A percentile compares a stretch with the other conserved stretches of the same genome.
phyloP scores from a whole-genome alignment of 2,113 vertebrate species.

The Terrapene triunguis region DNA sequence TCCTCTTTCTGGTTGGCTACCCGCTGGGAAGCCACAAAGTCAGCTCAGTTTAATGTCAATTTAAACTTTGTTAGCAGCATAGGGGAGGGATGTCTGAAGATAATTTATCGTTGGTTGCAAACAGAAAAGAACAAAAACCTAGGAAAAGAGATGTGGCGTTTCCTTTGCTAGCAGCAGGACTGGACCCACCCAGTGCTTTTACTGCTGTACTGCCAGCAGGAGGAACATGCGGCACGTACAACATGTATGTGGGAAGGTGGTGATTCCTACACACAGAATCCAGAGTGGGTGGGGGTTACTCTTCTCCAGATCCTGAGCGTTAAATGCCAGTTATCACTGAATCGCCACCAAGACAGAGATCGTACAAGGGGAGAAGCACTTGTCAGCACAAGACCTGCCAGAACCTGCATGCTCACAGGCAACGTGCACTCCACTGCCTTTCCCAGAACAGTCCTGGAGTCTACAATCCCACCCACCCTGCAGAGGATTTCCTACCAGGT shows the following conservation, averaged over 20 bases:
- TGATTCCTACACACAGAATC: background rate
- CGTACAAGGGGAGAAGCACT: background rate
- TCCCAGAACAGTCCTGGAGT: background rate
- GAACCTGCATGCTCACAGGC: background rate
- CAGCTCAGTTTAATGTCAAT: background rate
- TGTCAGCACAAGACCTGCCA: background rate
- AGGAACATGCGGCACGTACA: background rate
- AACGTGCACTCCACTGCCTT: rapidly evolving
- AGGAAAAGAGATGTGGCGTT: background rate
- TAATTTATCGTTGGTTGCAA: background rate
- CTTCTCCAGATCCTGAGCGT: background rate
- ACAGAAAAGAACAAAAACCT: background rate
- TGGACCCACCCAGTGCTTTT: background rate
- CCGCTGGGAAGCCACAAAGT: background rate
- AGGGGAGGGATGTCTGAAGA: too few relatives aligned
- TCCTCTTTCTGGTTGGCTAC: background rate
- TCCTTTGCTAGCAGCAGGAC: background rate
- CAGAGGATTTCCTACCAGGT: background rate
- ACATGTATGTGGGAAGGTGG: rapidly evolving
- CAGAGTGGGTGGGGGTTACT: background rate
- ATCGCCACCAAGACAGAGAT: background rate
- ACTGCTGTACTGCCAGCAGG: too few relatives aligned
- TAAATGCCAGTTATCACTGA: background rate
- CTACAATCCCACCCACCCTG: background rate
- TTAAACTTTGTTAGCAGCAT: background rate